These are phyloP conservation scores for Bubo blakistoni DNA, from an alignment of 2,113 vertebrate species.

Conservation along the genomic window DNA sequence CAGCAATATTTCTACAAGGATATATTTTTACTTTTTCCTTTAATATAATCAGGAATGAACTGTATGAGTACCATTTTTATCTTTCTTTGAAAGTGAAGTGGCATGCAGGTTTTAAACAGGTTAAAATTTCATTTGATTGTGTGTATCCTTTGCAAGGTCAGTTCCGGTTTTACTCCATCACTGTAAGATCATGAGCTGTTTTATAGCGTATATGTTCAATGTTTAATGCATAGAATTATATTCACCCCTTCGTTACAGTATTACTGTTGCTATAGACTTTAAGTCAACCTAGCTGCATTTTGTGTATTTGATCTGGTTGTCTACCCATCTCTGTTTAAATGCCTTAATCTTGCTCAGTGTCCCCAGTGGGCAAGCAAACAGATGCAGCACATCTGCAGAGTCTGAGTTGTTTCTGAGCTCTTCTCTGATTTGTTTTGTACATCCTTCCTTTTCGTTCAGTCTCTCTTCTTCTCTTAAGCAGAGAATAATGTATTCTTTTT, in stretches of 20 bases:
- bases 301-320: conserved; percentile 16
- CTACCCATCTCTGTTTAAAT: neutral
- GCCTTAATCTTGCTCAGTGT: conserved; percentile 20
- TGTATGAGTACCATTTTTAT: neutral
- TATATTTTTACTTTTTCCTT: neutral
- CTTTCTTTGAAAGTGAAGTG: neutral
- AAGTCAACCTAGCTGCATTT: neutral
- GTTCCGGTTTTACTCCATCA: neutral
- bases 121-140: neutral
- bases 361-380: conserved; percentile 48
- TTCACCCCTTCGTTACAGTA: neutral
- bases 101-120: neutral
- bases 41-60: neutral
- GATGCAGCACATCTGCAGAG: conserved; percentile 50
- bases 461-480: neutral
- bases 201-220: neutral
- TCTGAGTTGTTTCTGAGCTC: neutral
- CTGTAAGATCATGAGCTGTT: neutral
- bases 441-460: neutral
- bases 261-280: neutral
- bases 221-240: neutral
- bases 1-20: neutral
- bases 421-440: conserved; percentile 18
- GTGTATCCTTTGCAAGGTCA: neutral
- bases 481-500: neutral